These are phyloP conservation scores for Rhea americana DNA, from an alignment of 2,113 vertebrate genomes.

Conservation along the genomic window DNA sequence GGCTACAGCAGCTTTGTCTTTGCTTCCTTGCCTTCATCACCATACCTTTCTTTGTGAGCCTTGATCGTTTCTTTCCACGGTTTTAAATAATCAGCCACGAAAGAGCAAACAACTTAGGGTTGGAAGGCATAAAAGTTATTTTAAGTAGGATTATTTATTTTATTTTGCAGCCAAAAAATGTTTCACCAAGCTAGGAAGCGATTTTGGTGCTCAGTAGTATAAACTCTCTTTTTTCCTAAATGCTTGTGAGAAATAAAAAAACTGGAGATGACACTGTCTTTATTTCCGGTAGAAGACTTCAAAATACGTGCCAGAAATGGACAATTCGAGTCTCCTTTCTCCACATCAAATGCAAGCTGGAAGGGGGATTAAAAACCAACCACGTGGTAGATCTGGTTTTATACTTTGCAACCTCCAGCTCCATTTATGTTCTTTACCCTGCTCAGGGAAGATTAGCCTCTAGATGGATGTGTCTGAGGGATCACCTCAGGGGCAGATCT, in stretches of 20 bases:
- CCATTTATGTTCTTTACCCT: constrained; percentile 74
- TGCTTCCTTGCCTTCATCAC: constrained; percentile 73
- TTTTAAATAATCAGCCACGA: constrained; percentile 67
- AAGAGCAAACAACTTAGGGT: constrained; percentile 67
- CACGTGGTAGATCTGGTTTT: constrained; percentile 83
- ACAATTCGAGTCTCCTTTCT: constrained; percentile 74
- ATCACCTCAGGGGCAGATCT: constrained; percentile 71
- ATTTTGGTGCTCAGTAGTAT: constrained; percentile 63
- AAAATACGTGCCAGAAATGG: constrained; percentile 81
- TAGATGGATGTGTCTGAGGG: constrained; percentile 76
- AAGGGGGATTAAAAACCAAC: constrained; percentile 79
- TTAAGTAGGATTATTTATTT: constrained; percentile 65
- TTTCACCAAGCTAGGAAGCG: constrained; percentile 65
- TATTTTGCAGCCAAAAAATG: constrained; percentile 37
- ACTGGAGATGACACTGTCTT: constrained; percentile 71
- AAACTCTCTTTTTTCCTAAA: constrained; percentile 60
- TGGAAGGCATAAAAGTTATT: constrained; percentile 71
- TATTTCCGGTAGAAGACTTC: constrained; percentile 79
- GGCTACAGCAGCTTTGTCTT: constrained; percentile 69
- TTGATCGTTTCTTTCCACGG: constrained; percentile 70
- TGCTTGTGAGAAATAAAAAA: constrained; percentile 73
- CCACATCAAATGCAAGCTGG: constrained; percentile 74
- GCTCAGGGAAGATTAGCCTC: constrained; percentile 74
- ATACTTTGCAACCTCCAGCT: constrained; percentile 79
- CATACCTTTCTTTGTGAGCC: constrained; percentile 76